A percentile compares a stretch with the other conserved stretches of the same genome.
phyloP scores from a whole-genome alignment of 2,113 vertebrate genomes.

The Rhynchomys soricoides region DNA sequence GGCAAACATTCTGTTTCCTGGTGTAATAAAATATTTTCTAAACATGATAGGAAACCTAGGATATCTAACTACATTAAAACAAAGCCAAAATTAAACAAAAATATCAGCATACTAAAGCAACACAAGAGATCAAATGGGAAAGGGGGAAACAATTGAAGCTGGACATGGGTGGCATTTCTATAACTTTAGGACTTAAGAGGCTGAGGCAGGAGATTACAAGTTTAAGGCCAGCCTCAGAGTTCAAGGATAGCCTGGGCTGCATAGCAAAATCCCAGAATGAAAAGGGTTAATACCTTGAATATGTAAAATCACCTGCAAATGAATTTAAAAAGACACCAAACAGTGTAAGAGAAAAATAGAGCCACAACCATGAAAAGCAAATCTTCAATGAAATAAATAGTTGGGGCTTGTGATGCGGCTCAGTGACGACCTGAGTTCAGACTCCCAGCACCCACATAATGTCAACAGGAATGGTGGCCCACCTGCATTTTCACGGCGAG shows the following conservation, averaged over 20 bases:
- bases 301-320: neutral
- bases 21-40: constrained; percentile 34
- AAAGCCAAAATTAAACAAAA: constrained; percentile 28
- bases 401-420: neutral
- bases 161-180: neutral
- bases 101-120: neutral
- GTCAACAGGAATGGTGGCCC: neutral
- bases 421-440: neutral
- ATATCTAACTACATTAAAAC: constrained; percentile 29
- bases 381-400: constrained; percentile 2
- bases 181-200: neutral
- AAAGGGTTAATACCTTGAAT: neutral
- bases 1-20: neutral
- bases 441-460: neutral
- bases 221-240: neutral
- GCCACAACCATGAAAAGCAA: constrained; percentile 1
- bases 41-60: constrained; percentile 17
- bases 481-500: neutral
- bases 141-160: neutral
- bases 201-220: neutral
- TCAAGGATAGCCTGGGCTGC: neutral
- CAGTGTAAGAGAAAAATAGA: neutral
- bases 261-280: neutral
- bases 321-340: neutral
- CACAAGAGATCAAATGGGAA: constrained; percentile 10